Evolutionary conservation across 2,113 vertebrate species (phyloP).

Genomic region (Urocynchramus pylzowi): DNA sequence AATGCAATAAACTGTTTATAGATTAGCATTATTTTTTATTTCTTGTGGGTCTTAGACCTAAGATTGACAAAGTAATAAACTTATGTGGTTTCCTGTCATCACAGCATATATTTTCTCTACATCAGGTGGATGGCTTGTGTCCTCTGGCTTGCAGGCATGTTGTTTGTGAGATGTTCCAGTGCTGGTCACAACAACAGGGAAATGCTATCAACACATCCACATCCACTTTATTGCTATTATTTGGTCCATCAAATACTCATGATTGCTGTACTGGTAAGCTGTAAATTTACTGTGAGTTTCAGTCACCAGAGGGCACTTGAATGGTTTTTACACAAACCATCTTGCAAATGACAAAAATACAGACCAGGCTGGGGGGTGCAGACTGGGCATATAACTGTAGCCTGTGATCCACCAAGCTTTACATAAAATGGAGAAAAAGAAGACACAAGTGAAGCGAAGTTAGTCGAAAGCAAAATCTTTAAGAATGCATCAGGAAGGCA

Average conservation of each 20-base stretch:
- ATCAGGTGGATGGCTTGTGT: not conserved
- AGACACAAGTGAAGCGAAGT: not conserved
- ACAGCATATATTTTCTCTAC: not conserved
- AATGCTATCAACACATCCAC: not conserved
- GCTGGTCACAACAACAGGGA: not conserved
- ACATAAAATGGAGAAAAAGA: not conserved
- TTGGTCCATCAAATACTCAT: not conserved
- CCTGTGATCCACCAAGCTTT: not conserved
- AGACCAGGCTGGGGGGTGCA: not conserved
- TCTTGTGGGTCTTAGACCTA: not conserved
- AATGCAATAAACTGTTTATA: not conserved
- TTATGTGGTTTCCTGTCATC: not conserved
- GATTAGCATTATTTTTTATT: not conserved
- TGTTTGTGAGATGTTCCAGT: not conserved
- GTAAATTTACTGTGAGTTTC: not conserved
- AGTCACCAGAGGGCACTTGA: conserved; percentile 46
- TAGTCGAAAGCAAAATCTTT: not conserved
- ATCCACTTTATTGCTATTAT: not conserved
- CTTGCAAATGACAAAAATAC: not conserved
- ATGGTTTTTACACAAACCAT: not conserved
- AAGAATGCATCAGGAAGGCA: not conserved
- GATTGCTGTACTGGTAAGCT: not conserved
- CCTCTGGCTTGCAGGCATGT: not conserved
- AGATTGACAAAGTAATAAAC: not conserved
- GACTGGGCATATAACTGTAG: not conserved